Percentiles rank a stretch among this genome's conserved stretches.
Conservation (phyloP, 2,113 vertebrate species). For the Sinocyclocheilus maitianheensis region DNA sequence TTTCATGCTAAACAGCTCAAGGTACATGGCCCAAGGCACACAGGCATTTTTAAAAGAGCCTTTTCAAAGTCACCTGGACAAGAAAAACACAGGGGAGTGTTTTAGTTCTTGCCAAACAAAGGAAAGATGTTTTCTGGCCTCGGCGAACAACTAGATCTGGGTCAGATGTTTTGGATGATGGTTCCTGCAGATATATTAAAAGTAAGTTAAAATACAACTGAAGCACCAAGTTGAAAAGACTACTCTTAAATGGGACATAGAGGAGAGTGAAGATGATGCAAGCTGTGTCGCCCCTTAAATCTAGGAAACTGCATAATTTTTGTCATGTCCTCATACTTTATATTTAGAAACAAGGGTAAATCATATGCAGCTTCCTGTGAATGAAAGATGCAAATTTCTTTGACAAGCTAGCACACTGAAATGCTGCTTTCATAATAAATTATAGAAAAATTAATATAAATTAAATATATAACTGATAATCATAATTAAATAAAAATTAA, state of each 20-base stretch:
- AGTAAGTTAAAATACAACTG: neutral
- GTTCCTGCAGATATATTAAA: slow-evolving; percentile 30
- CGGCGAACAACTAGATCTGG: slow-evolving; percentile 42
- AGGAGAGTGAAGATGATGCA: neutral
- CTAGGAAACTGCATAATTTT: neutral
- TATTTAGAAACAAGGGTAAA: no score
- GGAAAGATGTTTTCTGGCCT: slow-evolving; percentile 36
- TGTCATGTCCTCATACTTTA: no score
- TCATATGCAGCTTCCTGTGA: no score
- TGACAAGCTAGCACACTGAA: no score
- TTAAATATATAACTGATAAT: no score
- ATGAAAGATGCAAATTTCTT: no score
- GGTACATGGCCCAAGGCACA: neutral
- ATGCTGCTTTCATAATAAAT: no score
- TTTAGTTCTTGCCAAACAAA: slow-evolving; percentile 31
- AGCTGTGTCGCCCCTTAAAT: neutral
- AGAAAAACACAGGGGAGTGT: neutral
- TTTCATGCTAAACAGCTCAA: neutral
- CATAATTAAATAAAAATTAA: no score
- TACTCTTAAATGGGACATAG: neutral
- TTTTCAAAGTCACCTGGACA: neutral
- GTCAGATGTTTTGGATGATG: slow-evolving; percentile 38
- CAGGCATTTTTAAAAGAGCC: neutral
- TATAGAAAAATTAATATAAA: no score
- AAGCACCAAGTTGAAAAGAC: neutral